Conservation (phyloP, 2,113 vertebrate species). For the Thalassarche chlororhynchos region DNA sequence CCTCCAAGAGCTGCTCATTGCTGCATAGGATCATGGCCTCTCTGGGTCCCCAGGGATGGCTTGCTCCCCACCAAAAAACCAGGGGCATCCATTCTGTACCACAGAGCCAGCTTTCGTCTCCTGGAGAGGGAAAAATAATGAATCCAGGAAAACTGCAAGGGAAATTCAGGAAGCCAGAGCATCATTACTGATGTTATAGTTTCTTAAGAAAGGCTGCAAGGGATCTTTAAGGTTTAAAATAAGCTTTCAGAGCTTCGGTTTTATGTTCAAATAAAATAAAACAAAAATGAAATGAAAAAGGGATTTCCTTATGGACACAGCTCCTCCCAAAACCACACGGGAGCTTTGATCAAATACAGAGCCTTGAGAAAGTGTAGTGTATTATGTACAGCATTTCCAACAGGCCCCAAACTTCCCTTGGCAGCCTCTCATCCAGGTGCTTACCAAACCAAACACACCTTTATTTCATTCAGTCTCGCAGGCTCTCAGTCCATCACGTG, state of each 20-base stretch:
- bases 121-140: background rate
- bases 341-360: slow-evolving; percentile 29
- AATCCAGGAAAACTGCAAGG: background rate
- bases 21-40: background rate
- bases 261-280: slow-evolving; percentile 24
- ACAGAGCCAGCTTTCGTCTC: background rate
- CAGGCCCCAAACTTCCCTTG: background rate
- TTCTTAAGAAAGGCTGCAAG: slow-evolving; percentile 25
- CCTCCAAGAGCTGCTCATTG: background rate
- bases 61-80: background rate
- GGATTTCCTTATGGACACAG: slow-evolving; percentile 28
- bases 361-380: background rate
- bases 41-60: background rate
- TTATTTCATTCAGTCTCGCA: background rate
- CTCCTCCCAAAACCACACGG: background rate
- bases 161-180: slow-evolving; percentile 17
- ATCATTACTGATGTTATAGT: slow-evolving; percentile 8
- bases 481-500: background rate
- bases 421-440: slow-evolving; percentile 7
- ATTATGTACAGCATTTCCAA: background rate
- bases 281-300: slow-evolving; percentile 24
- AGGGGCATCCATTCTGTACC: background rate
- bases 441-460: slow-evolving; percentile 3
- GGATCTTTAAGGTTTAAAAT: slow-evolving; percentile 22
- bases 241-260: background rate